phyloP scores from a whole-genome alignment of 1,140 invertebrate genomes.

The Neodiprion fabricii region DNA sequence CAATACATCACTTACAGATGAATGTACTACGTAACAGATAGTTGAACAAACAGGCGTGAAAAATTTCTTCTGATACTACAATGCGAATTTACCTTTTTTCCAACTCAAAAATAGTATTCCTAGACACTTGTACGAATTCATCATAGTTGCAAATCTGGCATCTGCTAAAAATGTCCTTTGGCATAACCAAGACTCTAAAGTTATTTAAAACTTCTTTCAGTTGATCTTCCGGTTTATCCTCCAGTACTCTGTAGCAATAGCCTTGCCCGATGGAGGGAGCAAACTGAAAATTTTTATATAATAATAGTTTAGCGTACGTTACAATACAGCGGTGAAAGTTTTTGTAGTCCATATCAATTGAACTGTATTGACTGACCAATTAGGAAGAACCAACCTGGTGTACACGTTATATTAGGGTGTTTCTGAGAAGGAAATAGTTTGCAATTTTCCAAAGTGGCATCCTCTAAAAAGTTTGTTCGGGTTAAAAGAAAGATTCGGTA shows the following conservation, averaged over 20 bases:
- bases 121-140: constrained; percentile 62
- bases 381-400: no score
- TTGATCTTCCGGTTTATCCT: constrained; percentile 60
- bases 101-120: constrained; percentile 56
- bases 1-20: no score
- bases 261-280: constrained; percentile 56
- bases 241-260: constrained; percentile 62
- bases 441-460: neutral
- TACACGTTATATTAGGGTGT: neutral
- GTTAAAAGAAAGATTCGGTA: no score
- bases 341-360: no score
- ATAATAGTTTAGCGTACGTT: constrained; percentile 4
- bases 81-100: constrained; percentile 33
- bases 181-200: constrained; percentile 68
- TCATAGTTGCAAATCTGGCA: constrained; percentile 72
- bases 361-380: no score
- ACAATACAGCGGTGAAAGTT: no score
- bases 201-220: constrained; percentile 66
- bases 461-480: no score
- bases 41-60: no score
- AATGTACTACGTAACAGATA: no score
- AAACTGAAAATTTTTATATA: constrained; percentile 52
- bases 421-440: neutral
- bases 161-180: constrained; percentile 70
- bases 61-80: no score